phyloP scores from a whole-genome alignment of 2,797 vertebrate genomes.

The Podargus strigoides region DNA sequence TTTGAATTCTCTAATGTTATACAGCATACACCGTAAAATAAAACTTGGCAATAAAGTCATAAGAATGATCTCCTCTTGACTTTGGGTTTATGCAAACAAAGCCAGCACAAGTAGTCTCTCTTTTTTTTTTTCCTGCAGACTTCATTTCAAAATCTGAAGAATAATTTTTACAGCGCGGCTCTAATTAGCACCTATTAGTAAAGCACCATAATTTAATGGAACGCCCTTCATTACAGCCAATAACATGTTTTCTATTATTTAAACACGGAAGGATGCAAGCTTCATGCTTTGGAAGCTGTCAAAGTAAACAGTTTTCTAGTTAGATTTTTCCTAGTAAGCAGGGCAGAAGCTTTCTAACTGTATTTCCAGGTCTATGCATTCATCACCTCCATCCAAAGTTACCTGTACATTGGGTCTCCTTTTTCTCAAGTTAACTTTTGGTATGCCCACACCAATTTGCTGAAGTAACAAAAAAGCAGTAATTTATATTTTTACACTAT shows the following conservation, averaged over 20 bases:
- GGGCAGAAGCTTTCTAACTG: slow-evolving; percentile 62
- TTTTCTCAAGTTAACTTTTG: slow-evolving; percentile 80
- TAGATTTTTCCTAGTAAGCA: slow-evolving; percentile 62
- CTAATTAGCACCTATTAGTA: slow-evolving; percentile 66
- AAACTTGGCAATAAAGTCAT: not conserved
- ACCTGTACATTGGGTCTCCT: slow-evolving; percentile 79
- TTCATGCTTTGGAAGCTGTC: slow-evolving; percentile 72
- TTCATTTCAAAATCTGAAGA: slow-evolving; percentile 17
- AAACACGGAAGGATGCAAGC: slow-evolving; percentile 43
- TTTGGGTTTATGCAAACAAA: slow-evolving; percentile 7
- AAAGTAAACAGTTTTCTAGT: slow-evolving; percentile 50
- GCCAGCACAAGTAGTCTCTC: slow-evolving; percentile 2
- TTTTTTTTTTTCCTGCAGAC: slow-evolving; percentile 6
- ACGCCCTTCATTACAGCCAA: slow-evolving; percentile 28
- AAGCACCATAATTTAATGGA: slow-evolving; percentile 47
- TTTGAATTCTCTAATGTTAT: not conserved
- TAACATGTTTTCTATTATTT: slow-evolving; percentile 47
- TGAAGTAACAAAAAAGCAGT: slow-evolving; percentile 75
- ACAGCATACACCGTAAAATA: not conserved
- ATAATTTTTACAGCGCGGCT: slow-evolving; percentile 1
- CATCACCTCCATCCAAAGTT: slow-evolving; percentile 70
- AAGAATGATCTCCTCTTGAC: not conserved
- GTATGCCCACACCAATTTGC: slow-evolving; percentile 82
- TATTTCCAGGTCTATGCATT: slow-evolving; percentile 60
- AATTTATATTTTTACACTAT: slow-evolving; percentile 47